phyloP scores from a whole-genome alignment of 2,797 vertebrate species.

The Phataginus tricuspis region DNA sequence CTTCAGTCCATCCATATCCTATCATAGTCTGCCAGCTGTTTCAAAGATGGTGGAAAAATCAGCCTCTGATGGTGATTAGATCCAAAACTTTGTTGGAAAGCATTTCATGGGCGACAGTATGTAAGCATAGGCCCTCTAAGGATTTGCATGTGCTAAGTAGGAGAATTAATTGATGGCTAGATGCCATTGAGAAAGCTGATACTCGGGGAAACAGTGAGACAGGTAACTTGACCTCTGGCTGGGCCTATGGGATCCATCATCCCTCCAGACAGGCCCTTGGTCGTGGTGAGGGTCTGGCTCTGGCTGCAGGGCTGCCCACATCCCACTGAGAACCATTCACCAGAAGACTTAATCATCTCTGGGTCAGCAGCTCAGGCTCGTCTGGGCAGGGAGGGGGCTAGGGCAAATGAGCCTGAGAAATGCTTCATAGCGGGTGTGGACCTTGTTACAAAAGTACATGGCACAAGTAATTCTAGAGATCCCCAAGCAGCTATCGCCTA shows the following conservation, averaged over 20 bases:
- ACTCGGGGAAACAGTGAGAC: not conserved
- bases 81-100: constrained; percentile 23
- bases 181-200: not conserved
- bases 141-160: not conserved
- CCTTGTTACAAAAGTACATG: constrained; percentile 8
- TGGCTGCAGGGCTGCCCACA: not conserved
- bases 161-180: constrained; percentile 1
- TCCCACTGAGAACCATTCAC: constrained; percentile 51
- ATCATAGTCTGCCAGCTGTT: not conserved
- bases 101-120: not conserved
- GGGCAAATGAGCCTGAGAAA: constrained; percentile 50
- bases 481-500: not conserved
- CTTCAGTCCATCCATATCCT: not conserved
- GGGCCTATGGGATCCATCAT: not conserved
- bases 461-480: constrained; percentile 61
- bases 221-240: constrained; percentile 9
- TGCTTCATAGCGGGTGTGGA: constrained; percentile 29
- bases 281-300: not conserved
- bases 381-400: not conserved
- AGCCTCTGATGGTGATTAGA: not conserved
- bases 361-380: constrained; percentile 52
- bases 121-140: not conserved
- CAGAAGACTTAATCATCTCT: not conserved
- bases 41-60: constrained; percentile 15
- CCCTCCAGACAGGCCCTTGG: not conserved